Evolutionary conservation across 2,797 vertebrate genomes (phyloP).

Genomic region (Rhynchonycteris naso): DNA sequence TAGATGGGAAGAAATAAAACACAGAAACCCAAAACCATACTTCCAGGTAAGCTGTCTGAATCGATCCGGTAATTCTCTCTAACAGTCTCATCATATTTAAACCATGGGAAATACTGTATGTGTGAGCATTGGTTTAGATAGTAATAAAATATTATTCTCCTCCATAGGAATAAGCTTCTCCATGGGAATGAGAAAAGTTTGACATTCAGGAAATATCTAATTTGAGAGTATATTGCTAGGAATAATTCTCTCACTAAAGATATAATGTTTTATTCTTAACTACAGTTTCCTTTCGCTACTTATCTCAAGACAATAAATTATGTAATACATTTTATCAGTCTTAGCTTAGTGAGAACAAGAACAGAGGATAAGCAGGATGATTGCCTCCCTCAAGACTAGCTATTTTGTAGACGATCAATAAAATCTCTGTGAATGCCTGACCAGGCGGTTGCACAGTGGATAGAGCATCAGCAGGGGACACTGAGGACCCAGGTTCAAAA

Average conservation of each 20-base stretch:
- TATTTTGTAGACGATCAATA: neutral
- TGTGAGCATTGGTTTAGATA: neutral
- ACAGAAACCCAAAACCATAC: too few species aligned
- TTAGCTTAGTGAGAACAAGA: conserved; percentile 29
- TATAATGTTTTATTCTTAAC: neutral
- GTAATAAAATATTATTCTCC: neutral
- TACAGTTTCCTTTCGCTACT: neutral
- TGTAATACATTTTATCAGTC: neutral
- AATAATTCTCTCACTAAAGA: conserved; percentile 38
- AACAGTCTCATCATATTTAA: conserved; percentile 38
- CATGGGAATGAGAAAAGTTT: neutral
- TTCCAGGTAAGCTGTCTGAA: conserved; percentile 16
- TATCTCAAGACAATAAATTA: neutral
- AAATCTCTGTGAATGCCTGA: neutral
- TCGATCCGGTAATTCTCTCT: conserved; percentile 9
- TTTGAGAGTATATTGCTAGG: neutral
- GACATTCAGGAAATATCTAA: neutral
- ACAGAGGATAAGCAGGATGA: neutral
- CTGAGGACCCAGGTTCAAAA: too few species aligned
- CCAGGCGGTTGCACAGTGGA: too few species aligned
- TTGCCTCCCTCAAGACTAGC: neutral
- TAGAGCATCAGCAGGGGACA: too few species aligned
- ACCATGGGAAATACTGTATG: neutral
- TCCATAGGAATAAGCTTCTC: neutral
- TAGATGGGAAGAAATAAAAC: neutral